phyloP scores from a whole-genome alignment of 1,140 invertebrate species.

The Plectrocnemia conspersa region DNA sequence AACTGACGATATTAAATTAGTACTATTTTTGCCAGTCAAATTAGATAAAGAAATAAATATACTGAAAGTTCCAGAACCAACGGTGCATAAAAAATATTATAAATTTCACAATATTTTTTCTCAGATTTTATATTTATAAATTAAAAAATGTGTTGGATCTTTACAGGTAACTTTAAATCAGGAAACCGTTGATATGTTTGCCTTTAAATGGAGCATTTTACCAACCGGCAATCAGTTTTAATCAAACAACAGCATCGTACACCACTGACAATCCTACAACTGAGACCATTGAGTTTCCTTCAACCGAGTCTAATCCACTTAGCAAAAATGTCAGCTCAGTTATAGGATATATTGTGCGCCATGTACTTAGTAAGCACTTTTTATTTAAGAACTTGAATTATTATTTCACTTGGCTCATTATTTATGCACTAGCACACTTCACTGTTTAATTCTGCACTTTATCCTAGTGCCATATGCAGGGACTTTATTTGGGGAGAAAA shows the following conservation, averaged over 20 bases:
- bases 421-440: no score
- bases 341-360: no score
- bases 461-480: no score
- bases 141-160: background rate
- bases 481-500: no score
- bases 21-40: slow-evolving; percentile 8
- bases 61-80: slow-evolving; percentile 3
- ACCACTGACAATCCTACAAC: background rate
- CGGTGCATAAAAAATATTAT: background rate
- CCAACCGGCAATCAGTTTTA: background rate
- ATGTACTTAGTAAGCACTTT: no score
- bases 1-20: background rate
- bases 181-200: slow-evolving; percentile 3
- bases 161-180: slow-evolving; percentile 6
- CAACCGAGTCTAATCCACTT: no score
- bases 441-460: no score
- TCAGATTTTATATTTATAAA: background rate
- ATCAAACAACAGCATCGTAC: background rate
- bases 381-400: no score
- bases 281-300: no score
- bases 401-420: no score
- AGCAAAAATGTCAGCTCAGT: no score
- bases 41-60: slow-evolving; percentile 4
- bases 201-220: background rate
- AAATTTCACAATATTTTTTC: background rate